Percentiles rank a stretch among this genome's conserved stretches.
These are phyloP conservation scores for Gastracanthus pulcherrimus DNA, from an alignment of 2,888 invertebrate species.

Conservation along the genomic window DNA sequence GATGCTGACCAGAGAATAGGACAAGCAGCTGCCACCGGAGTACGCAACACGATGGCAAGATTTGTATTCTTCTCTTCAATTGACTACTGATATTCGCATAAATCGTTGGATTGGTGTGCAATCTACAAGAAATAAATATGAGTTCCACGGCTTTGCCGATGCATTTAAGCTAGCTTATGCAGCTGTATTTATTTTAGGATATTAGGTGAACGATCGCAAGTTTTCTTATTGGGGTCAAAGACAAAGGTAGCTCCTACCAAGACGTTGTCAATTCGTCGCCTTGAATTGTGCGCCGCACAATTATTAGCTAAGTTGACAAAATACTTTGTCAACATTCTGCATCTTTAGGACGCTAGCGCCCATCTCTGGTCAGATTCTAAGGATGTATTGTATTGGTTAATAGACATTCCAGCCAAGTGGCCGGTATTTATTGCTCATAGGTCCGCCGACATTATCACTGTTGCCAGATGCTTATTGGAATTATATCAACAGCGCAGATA, in stretches of 20 bases:
- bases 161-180: neutral
- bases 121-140: neutral
- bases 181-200: neutral
- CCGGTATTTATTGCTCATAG: neutral
- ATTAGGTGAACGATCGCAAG: neutral
- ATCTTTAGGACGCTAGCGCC: neutral
- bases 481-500: neutral
- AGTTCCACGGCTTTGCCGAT: neutral
- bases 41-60: neutral
- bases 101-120: neutral
- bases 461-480: neutral
- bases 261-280: neutral
- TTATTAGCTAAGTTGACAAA: neutral
- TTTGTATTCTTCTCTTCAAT: neutral
- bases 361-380: constrained; percentile 10
- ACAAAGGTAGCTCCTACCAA: constrained; percentile 14
- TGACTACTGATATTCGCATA: neutral
- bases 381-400: neutral
- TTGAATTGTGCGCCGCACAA: neutral
- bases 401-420: neutral
- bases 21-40: neutral
- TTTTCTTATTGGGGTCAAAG: neutral
- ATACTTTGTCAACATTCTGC: neutral
- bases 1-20: neutral
- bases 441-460: neutral